Evolutionary conservation across 2,888 invertebrate species (phyloP).

Genomic region (Tetranychus piercei): DNA sequence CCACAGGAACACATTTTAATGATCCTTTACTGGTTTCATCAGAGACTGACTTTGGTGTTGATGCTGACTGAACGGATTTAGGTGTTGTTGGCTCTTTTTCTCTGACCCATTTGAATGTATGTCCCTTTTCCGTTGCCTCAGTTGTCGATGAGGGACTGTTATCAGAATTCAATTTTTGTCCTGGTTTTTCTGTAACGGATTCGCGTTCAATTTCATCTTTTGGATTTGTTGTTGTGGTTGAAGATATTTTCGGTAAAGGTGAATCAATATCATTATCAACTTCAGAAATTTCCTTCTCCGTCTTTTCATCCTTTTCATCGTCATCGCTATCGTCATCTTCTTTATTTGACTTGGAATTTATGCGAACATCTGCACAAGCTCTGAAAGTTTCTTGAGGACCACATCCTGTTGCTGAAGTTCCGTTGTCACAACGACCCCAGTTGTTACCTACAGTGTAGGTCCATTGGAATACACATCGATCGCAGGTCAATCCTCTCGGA

Average conservation of each 20-base stretch:
- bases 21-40: not conserved
- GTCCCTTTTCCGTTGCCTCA: not conserved
- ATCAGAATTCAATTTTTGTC: not conserved
- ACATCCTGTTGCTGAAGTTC: not conserved
- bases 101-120: not conserved
- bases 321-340: not conserved
- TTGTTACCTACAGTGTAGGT: conserved; percentile 22
- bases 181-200: not conserved
- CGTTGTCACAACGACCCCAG: not conserved
- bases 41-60: too few relatives aligned
- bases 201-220: not conserved
- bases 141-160: not conserved
- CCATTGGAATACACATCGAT: conserved; percentile 26
- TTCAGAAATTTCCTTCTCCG: not conserved
- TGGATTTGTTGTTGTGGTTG: not conserved
- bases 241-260: not conserved
- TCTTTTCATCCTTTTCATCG: too few relatives aligned
- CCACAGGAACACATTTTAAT: not conserved
- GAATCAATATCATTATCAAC: not conserved
- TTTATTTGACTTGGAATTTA: not conserved
- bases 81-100: not conserved
- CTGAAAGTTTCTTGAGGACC: not conserved
- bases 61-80: not conserved
- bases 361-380: not conserved
- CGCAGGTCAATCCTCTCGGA: conserved; percentile 24